Conservation (phyloP, 1,140 invertebrate species). For the Ceratina australensis region DNA sequence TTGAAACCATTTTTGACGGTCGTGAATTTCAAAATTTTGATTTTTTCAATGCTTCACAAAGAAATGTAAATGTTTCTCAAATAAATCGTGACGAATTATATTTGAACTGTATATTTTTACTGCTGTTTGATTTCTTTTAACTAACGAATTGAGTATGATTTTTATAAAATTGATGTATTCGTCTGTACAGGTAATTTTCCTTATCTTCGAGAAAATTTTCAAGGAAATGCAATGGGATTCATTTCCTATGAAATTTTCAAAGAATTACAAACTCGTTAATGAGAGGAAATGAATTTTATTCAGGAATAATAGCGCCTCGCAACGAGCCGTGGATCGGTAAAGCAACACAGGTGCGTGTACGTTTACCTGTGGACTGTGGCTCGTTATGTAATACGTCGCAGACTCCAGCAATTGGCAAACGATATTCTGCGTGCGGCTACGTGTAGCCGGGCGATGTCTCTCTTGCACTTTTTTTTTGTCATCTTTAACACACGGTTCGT, state of each 20-base stretch:
- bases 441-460: conserved; percentile 9
- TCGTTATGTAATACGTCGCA: conserved; percentile 57
- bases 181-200: too few species aligned
- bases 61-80: too few species aligned
- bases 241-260: background rate
- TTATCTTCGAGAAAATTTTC: background rate
- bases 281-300: conserved; percentile 8
- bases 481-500: background rate
- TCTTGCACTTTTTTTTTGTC: conserved; percentile 7
- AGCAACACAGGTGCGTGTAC: conserved; percentile 53
- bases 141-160: too few species aligned
- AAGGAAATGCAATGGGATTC: background rate
- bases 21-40: too few species aligned
- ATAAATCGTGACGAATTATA: too few species aligned
- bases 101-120: too few species aligned
- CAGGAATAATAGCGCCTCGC: conserved; percentile 21
- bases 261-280: conserved; percentile 1
- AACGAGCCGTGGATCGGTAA: conserved; percentile 43
- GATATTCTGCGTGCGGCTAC: conserved; percentile 30
- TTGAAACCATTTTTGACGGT: too few species aligned
- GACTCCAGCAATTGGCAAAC: conserved; percentile 23
- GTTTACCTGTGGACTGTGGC: conserved; percentile 50
- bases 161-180: too few species aligned
- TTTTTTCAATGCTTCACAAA: too few species aligned
- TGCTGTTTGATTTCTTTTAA: too few species aligned